Evolutionary conservation across 2,888 invertebrate genomes (phyloP).

Genomic region (Drosophila koepferae): DNA sequence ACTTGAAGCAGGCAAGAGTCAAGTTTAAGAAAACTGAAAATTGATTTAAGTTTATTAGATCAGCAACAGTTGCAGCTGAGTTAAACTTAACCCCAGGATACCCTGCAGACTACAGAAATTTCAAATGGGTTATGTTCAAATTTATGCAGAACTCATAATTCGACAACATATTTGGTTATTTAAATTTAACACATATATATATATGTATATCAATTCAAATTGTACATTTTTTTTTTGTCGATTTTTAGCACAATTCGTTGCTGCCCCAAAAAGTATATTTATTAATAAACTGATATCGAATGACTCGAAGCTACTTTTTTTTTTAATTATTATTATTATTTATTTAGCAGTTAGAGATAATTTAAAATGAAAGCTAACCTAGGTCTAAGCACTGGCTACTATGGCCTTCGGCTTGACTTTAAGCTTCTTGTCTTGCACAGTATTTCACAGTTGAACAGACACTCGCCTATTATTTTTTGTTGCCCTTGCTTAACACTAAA

Average conservation of each 20-base stretch:
- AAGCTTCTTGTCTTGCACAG: not conserved
- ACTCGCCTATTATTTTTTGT: conserved; percentile 12
- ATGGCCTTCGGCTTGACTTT: no score
- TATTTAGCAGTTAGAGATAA: no score
- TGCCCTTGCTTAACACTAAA: conserved; percentile 64
- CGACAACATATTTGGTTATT: not conserved
- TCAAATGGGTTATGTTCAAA: no score
- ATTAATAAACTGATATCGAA: not conserved
- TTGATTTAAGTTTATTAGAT: conserved; percentile 48
- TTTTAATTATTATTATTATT: no score
- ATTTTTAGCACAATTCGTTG: not conserved
- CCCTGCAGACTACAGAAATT: not conserved
- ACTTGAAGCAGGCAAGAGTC: conserved; percentile 22
- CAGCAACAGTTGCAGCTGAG: conserved; percentile 8
- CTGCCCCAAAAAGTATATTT: not conserved
- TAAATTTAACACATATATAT: no score
- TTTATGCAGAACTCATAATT: not conserved
- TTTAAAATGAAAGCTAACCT: no score
- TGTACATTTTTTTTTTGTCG: not conserved
- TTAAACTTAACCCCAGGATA: not conserved
- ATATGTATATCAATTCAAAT: not conserved
- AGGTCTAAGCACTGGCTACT: no score
- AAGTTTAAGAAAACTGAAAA: conserved; percentile 3
- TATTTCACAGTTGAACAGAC: conserved; percentile 2
- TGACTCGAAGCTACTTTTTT: no score